Evolutionary conservation across 2,888 invertebrate genomes (phyloP), one percentile per base, ranked within the genome.

Genomic region (Cotesia congregata): DNA sequence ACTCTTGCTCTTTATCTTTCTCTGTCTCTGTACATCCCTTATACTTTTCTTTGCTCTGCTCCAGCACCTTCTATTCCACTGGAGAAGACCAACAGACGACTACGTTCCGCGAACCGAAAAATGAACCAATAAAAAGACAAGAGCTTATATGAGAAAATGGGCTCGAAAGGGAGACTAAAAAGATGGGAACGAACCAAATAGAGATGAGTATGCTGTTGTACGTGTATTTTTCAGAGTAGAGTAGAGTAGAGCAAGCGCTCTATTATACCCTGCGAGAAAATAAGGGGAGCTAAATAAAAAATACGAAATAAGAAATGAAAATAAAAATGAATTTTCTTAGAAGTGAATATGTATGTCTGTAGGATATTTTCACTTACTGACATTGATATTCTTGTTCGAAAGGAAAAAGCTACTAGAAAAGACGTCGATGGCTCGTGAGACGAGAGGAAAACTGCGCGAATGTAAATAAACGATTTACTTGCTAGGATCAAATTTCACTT

Each of bases 261-360:
- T 30, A 50, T 50, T 50, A 50, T 50, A 50, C 4, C 7, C 50
- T 65, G 64, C 12, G 72, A 61, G 68, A 59, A 61, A 60, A 41
- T 40, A 7, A 61, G 70, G 75, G 60, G 50, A 70, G n/a, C 12
- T 15, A 30, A 67, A 15, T 67, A 7, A 72, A 70, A 73, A 65
- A 67, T 50, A 40, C 7, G 70, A 50, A 12, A 50, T 7, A 50
- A 12, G 65, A 76, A 74, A 79, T 80, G 77, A 80, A 81, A 80
- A 83, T 83, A 81, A 82, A 83, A 83, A 83, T 81, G 82, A 82
- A 83, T 83, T 82, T 79, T 79, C 80, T 74, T 77, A 76, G 73
- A 79, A 79, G 79, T 72, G 78, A 77, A 81, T 80, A 80, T 75
- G 78, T 50, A 50, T 50, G 50, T 50, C 12, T 50, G 12, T 50